phyloP scores from a whole-genome alignment of 2,797 vertebrate genomes.

The Sus cebifrons region DNA sequence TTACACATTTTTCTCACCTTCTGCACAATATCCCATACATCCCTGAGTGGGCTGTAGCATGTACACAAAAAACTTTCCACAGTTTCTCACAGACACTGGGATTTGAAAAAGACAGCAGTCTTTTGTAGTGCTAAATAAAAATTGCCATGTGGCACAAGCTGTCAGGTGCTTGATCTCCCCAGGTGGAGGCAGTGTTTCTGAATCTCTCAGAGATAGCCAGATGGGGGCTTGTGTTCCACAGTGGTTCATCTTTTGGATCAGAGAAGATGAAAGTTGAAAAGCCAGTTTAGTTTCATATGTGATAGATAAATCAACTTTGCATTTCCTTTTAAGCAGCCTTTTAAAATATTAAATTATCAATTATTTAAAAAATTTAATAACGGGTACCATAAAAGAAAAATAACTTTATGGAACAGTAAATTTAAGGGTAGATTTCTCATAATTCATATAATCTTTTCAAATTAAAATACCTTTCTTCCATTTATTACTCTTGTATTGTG shows the following conservation, averaged over 20 bases:
- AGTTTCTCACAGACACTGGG: conserved; percentile 95
- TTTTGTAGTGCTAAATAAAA: conserved; percentile 91
- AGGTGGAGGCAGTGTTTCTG: conserved; percentile 92
- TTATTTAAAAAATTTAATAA: neutral
- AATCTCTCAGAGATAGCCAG: conserved; percentile 94
- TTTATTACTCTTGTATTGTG: neutral
- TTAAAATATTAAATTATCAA: conserved; percentile 28
- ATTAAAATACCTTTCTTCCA: neutral
- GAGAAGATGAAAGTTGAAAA: conserved; percentile 79
- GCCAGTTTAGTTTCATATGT: neutral
- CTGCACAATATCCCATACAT: conserved; percentile 97
- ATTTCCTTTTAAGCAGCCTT: conserved; percentile 16
- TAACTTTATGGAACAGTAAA: neutral
- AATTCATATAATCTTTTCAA: neutral
- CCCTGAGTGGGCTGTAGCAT: conserved; percentile 96
- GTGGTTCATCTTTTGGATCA: conserved; percentile 93
- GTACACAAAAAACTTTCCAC: conserved; percentile 95
- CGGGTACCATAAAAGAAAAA: neutral
- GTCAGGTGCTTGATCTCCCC: conserved; percentile 93
- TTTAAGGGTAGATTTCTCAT: neutral
- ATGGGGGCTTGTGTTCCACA: conserved; percentile 96
- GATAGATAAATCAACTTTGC: neutral
- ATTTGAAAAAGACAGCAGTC: conserved; percentile 96
- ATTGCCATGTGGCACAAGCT: conserved; percentile 95
- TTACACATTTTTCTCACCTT: conserved; percentile 90